Conservation (phyloP, 2,797 vertebrate species). For the Nannoperca australis region DNA sequence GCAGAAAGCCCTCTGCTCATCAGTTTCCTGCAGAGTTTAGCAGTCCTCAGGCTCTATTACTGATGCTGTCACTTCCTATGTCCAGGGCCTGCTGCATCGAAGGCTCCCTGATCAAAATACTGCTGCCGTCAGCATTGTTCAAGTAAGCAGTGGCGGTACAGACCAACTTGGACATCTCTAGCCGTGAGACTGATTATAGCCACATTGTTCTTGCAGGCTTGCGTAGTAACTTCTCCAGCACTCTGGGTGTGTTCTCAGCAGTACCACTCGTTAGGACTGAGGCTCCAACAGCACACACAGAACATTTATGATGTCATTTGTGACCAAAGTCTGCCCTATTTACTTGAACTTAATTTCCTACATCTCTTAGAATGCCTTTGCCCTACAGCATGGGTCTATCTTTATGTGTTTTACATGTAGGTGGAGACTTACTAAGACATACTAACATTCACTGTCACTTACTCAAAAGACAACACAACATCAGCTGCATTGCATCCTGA, state of each 20-base stretch:
- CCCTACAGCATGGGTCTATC: not conserved
- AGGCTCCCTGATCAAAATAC: conserved; percentile 59
- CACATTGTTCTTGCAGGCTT: conserved; percentile 47
- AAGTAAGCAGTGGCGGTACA: conserved; percentile 26
- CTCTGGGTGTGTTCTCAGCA: conserved; percentile 15
- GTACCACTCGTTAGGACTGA: not conserved
- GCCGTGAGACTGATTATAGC: conserved; percentile 50
- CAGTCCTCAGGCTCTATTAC: conserved; percentile 55
- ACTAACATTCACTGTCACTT: not conserved
- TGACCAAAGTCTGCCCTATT: not conserved
- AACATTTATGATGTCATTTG: not conserved
- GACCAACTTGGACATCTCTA: conserved; percentile 23
- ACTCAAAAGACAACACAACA: not conserved
- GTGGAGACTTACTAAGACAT: not conserved
- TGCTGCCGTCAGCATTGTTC: conserved; percentile 49
- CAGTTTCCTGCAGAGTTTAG: conserved; percentile 63
- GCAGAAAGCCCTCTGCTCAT: conserved; percentile 65
- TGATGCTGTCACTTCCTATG: conserved; percentile 54
- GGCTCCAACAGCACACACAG: not conserved
- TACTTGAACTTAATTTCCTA: not conserved
- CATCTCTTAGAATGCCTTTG: not conserved
- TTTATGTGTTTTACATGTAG: not conserved
- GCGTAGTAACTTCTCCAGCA: not conserved
- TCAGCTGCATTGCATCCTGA: conserved; percentile 3
- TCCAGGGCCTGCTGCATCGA: conserved; percentile 37